Percentiles rank a stretch among this genome's conserved stretches.
Evolutionary conservation across 2,888 invertebrate species (phyloP).

Genomic region (Xestia rhomboidea): DNA sequence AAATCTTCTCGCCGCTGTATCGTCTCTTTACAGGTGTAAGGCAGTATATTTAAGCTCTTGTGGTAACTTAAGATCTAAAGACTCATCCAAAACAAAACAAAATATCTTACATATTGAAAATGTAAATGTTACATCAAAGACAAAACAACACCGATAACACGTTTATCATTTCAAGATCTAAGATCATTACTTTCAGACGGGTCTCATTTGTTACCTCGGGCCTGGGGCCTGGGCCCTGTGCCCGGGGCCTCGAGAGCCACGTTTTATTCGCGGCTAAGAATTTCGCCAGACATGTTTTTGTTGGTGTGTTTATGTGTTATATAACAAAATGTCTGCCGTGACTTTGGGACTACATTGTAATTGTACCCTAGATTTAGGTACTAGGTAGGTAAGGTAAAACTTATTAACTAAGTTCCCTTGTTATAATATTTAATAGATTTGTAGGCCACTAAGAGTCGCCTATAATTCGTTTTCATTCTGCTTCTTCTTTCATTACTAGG

Average conservation of each 20-base stretch:
- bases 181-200: not conserved
- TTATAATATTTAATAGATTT: not conserved
- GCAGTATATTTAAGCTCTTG: not conserved
- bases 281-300: conserved; percentile 58
- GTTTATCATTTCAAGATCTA: not conserved
- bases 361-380: not conserved
- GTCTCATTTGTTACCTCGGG: not conserved
- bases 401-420: not conserved
- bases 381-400: not conserved
- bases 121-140: not conserved
- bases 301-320: conserved; percentile 30
- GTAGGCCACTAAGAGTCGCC: not conserved
- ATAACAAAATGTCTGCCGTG: conserved; percentile 53
- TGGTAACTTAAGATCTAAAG: not conserved
- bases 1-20: no score
- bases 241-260: conserved; percentile 13
- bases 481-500: not conserved
- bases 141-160: not conserved
- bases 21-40: not conserved
- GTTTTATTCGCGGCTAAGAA: conserved; percentile 42
- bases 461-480: not conserved
- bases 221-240: not conserved
- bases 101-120: not conserved
- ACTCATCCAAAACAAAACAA: not conserved
- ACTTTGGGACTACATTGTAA: conserved; percentile 21